Evolutionary conservation across 2,113 vertebrate genomes (phyloP).

Genomic region (Phrynosoma blainvillii): DNA sequence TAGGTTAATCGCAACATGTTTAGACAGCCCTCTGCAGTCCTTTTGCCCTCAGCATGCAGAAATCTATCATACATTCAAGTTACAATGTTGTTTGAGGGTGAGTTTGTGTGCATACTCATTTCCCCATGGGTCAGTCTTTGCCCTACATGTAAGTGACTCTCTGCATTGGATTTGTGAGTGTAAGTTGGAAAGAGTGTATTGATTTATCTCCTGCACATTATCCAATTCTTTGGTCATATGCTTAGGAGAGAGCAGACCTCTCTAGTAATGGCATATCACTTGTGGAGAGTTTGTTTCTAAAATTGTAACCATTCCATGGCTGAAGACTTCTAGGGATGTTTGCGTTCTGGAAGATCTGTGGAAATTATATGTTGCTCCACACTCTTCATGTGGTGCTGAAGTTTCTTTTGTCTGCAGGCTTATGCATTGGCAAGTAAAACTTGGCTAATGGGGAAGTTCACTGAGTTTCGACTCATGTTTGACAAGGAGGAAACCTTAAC

Average conservation of each 20-base stretch:
- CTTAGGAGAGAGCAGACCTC: not conserved
- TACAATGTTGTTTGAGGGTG: no score
- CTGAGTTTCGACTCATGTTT: conserved; percentile 72
- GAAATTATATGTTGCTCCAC: not conserved
- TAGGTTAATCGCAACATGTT: no score
- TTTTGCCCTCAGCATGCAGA: no score
- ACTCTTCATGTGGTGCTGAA: no score
- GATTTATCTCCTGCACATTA: not conserved
- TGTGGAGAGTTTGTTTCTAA: conserved; percentile 14
- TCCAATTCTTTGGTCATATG: not conserved
- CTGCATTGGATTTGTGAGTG: no score
- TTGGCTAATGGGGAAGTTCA: conserved; percentile 68
- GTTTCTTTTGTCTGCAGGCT: conserved; percentile 45
- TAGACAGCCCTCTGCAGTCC: no score
- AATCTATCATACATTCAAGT: no score
- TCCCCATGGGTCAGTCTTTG: no score
- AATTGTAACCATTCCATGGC: conserved; percentile 17
- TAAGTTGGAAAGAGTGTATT: no score
- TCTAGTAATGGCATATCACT: not conserved
- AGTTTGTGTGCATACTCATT: no score
- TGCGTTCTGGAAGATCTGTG: not conserved
- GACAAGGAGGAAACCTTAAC: conserved; percentile 72
- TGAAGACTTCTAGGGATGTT: conserved; percentile 18
- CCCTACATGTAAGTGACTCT: no score
- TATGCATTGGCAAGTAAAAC: conserved; percentile 61